Evolutionary conservation across 2,888 invertebrate species (phyloP).

Genomic region (Amiota minor): DNA sequence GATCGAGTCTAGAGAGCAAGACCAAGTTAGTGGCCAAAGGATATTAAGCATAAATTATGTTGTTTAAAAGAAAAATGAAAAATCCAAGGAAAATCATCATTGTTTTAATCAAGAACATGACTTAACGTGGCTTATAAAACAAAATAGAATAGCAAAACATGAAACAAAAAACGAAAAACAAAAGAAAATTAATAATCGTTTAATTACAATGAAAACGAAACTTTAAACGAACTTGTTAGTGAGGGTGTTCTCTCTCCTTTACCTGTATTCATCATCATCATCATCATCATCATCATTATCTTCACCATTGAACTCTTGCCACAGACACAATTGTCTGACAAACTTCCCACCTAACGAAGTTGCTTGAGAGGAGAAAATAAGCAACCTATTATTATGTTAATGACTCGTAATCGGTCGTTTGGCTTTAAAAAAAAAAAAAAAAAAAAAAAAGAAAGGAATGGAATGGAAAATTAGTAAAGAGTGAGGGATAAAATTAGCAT

Average conservation of each 20-base stretch:
- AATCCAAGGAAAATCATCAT: too few relatives aligned
- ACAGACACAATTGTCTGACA: slow-evolving; percentile 3
- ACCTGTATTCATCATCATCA: not conserved
- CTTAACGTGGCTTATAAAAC: too few relatives aligned
- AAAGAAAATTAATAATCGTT: slow-evolving; percentile 3
- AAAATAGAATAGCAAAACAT: too few relatives aligned
- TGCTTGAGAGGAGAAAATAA: not conserved
- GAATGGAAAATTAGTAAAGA: not conserved
- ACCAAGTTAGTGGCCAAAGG: too few relatives aligned
- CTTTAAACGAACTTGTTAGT: slow-evolving; percentile 9
- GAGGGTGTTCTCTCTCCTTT: not conserved
- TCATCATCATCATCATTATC: not conserved
- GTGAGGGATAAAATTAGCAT: slow-evolving; percentile 1
- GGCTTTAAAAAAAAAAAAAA: not conserved
- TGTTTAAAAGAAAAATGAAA: too few relatives aligned
- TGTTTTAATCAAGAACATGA: too few relatives aligned
- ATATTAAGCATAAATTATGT: too few relatives aligned
- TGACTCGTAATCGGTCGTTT: slow-evolving; percentile 3
- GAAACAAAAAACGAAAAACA: not conserved
- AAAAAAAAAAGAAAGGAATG: slow-evolving; percentile 4
- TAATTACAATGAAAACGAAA: slow-evolving; percentile 12
- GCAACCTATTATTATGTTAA: slow-evolving; percentile 14
- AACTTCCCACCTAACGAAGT: not conserved
- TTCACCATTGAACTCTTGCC: not conserved
- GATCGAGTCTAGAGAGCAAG: too few relatives aligned